Percentiles rank a stretch among this genome's conserved stretches.
These are phyloP conservation scores for Periphyllus acericola DNA, from an alignment of 2,888 invertebrate species.

Conservation along the genomic window DNA sequence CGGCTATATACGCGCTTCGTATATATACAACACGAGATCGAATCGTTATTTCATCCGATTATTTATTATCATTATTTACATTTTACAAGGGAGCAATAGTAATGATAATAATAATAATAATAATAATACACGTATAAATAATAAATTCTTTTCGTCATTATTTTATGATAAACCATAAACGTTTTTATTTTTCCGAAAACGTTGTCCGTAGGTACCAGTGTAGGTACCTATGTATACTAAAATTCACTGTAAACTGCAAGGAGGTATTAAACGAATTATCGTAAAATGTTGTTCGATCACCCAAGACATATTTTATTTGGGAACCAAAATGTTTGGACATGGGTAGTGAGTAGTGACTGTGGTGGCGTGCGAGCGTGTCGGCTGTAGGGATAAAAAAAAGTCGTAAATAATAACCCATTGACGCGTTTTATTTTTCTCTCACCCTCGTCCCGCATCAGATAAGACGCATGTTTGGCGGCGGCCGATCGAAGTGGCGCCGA, in stretches of 20 bases:
- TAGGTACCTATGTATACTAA: neutral
- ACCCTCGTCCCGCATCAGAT: conserved; percentile 34
- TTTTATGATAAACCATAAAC: neutral
- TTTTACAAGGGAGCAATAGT: conserved; percentile 4
- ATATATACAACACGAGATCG: neutral
- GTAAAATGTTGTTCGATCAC: neutral
- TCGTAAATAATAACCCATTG: conserved; percentile 24
- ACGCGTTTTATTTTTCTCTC: conserved; percentile 44
- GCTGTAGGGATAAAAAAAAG: neutral
- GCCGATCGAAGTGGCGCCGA: conserved; percentile 29
- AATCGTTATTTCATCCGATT: neutral
- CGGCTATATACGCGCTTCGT: neutral
- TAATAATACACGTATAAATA: neutral
- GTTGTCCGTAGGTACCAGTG: neutral
- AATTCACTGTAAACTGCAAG: neutral
- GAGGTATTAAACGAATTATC: neutral
- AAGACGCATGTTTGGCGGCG: conserved; percentile 7
- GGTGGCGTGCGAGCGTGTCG: neutral
- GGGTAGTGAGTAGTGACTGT: neutral
- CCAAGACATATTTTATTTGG: conserved; percentile 1
- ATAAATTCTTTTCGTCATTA: neutral
- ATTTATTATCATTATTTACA: conserved; percentile 10
- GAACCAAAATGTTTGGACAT: conserved; percentile 18
- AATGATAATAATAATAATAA: neutral
- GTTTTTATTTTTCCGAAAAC: neutral